Evolutionary conservation across 2,797 vertebrate species (phyloP), one percentile per base, ranked within the genome.

Genomic region (Orestias chungarensis): DNA sequence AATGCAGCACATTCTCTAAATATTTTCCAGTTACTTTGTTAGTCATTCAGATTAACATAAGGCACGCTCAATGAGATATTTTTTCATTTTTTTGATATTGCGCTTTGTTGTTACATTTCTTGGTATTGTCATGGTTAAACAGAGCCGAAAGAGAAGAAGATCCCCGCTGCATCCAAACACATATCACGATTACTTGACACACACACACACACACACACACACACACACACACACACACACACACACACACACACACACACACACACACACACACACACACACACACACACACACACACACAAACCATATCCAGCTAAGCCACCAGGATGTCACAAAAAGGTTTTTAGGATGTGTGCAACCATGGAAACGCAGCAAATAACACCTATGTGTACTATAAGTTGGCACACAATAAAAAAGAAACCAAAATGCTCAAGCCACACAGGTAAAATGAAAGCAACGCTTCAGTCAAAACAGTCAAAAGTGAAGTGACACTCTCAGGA

Each of bases 291-390:
- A 29, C 50, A 52, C 49, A 59, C 71, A 71, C 74, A 76, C 78
- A 64, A 78, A 64, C 72, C 71, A 76, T 68, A 83, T 84, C 82
- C 79, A 89, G 79, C 82, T 85, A 81, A 83, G 84, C 83, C 78
- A 80, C 73, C 57, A 77, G 76, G 79, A 85, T 15, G 35, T 75
- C 55, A 69, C 78, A 67, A 75, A 74, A 75, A 75, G 75, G 76
- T 81, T 76, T 73, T 76, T 74, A 66, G 66, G 80, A 86, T 77
- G 66, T 70, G 81, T 70, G 82, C 85, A 84, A 73, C 81, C 78
- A 88, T 89, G 78, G 83, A 68, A 86, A 88, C 78, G 3, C 65
- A 65, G 72, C 70, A 87, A 84, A 90, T 81, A 81, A 86, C 59
- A 68, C 46, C 57, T 49, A 79, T 74, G 72, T 80, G 70, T 80